A percentile compares a stretch with the other conserved stretches of the same genome.
These are phyloP conservation scores for Percopsis omiscomaycus DNA, from an alignment of 2,797 vertebrate genomes.

Conservation along the genomic window DNA sequence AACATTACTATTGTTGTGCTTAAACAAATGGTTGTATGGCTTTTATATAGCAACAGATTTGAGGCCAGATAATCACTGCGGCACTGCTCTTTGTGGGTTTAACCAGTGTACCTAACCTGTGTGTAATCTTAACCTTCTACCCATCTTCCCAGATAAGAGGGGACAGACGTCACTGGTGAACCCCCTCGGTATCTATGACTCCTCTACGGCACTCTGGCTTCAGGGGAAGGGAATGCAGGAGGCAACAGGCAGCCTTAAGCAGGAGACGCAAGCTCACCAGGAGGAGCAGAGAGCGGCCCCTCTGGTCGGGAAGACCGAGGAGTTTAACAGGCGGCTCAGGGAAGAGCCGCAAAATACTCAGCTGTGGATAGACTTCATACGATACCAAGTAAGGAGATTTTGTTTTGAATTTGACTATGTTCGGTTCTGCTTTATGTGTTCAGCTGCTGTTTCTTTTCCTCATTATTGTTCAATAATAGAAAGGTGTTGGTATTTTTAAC, in stretches of 20 bases:
- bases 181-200: conserved; percentile 90
- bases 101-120: background rate
- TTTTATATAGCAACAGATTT: no score
- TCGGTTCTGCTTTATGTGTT: background rate
- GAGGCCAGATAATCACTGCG: no score
- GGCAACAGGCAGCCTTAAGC: conserved; percentile 22
- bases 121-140: background rate
- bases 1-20: no score
- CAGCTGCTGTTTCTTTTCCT: background rate
- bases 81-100: background rate
- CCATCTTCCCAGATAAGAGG: conserved; percentile 36
- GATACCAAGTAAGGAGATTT: conserved; percentile 83
- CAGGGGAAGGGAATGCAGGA: conserved; percentile 84
- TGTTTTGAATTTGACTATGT: background rate
- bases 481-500: background rate
- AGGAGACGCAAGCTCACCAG: conserved; percentile 18
- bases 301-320: conserved; percentile 79
- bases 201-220: conserved; percentile 85
- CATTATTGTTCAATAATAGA: background rate
- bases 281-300: conserved; percentile 12
- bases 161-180: conserved; percentile 70
- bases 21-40: no score
- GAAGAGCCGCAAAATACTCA: conserved; percentile 85
- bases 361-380: conserved; percentile 90
- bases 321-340: conserved; percentile 88